Evolutionary conservation across 1,140 invertebrate genomes (phyloP).

Genomic region (Drosophila parabipectinata): DNA sequence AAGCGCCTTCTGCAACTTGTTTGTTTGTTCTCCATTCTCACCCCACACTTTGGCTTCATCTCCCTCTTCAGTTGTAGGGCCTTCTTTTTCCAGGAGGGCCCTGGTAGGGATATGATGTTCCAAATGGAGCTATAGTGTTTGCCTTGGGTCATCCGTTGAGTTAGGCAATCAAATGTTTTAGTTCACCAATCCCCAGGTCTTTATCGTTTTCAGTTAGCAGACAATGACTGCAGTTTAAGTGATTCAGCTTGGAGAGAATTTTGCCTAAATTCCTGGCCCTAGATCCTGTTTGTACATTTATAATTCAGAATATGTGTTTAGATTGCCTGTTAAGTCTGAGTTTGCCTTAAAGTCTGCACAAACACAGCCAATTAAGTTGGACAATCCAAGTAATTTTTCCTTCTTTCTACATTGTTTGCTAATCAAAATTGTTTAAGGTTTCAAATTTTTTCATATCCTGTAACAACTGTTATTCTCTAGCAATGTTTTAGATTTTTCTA

Average conservation of each 20-base stretch:
- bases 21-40: conserved; percentile 44
- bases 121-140: conserved; percentile 53
- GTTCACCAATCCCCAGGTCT: conserved; percentile 7
- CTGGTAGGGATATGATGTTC: conserved; percentile 48
- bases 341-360: conserved; percentile 1
- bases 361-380: background rate
- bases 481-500: conserved; percentile 32
- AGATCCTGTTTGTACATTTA: background rate
- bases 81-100: background rate
- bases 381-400: background rate
- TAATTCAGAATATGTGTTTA: conserved; percentile 2
- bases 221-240: conserved; percentile 30
- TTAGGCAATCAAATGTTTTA: conserved; percentile 65
- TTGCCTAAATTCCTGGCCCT: background rate
- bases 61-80: conserved; percentile 13
- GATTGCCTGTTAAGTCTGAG: background rate
- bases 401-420: background rate
- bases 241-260: background rate
- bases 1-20: conserved; percentile 62
- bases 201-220: conserved; percentile 11
- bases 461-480: background rate
- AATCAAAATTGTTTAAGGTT: conserved; percentile 1
- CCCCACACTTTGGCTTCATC: background rate
- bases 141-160: conserved; percentile 54
- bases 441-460: background rate